Conservation (phyloP, 2,113 vertebrate genomes). For the Atlantisia rogersi region DNA sequence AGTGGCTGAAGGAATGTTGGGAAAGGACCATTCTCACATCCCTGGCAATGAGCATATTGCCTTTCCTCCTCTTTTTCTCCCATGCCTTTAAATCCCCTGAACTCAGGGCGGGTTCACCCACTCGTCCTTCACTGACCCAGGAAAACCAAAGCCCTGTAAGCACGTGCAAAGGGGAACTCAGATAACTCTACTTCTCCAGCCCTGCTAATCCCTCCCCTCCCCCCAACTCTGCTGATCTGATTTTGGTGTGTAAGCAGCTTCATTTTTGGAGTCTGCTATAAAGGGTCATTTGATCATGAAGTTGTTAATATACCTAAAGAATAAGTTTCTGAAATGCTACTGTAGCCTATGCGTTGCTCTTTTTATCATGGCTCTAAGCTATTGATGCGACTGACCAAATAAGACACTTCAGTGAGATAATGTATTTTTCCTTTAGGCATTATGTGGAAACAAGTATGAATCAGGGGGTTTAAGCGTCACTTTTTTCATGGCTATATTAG, state of each 20-base stretch:
- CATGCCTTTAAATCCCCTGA: background rate
- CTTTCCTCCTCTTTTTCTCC: background rate
- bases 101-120: fast-evolving
- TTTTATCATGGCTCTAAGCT: background rate
- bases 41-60: background rate
- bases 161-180: background rate
- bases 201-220: background rate
- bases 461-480: fast-evolving
- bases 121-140: background rate
- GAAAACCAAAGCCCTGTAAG: background rate
- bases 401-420: background rate
- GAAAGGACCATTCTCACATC: background rate
- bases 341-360: background rate
- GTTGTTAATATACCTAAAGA: background rate
- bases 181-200: background rate
- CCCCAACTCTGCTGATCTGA: background rate
- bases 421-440: background rate
- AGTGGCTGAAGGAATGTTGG: background rate
- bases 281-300: background rate
- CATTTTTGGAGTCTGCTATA: background rate
- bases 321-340: background rate
- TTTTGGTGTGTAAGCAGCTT: constrained; percentile 14
- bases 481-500: background rate
- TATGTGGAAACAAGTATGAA: background rate
- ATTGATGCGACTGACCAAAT: background rate